Conservation (phyloP, 2,888 invertebrate genomes). For the Gymnocheta viridis region DNA sequence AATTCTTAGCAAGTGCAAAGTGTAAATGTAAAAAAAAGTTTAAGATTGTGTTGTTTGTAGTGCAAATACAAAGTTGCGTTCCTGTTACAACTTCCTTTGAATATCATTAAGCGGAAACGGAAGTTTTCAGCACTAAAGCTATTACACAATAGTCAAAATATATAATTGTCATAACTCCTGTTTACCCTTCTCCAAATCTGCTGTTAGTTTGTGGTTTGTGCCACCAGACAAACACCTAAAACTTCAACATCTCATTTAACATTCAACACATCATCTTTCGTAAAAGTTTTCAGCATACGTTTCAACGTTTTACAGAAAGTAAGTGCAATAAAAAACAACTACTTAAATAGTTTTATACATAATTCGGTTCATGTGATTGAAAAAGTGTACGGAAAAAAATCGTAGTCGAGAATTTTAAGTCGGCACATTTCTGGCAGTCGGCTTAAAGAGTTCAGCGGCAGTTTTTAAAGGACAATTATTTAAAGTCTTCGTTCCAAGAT, state of each 20-base stretch:
- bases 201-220: background rate
- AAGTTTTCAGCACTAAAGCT: slow-evolving; percentile 6
- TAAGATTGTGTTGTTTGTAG: slow-evolving; percentile 21
- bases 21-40: background rate
- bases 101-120: slow-evolving; percentile 42
- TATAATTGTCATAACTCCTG: background rate
- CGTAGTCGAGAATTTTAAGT: background rate
- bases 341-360: background rate
- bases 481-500: too few relatives aligned
- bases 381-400: background rate
- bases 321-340: slow-evolving; percentile 55
- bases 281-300: slow-evolving; percentile 72
- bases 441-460: background rate
- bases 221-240: background rate
- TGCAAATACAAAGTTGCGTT: slow-evolving; percentile 13
- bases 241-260: background rate
- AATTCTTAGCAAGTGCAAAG: background rate
- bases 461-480: too few relatives aligned
- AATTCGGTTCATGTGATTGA: background rate
- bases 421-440: too few relatives aligned
- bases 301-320: slow-evolving; percentile 72
- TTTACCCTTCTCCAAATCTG: background rate
- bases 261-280: slow-evolving; percentile 17
- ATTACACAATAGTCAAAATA: background rate
- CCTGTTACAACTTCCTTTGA: background rate